Evolutionary conservation across 2,888 invertebrate genomes (phyloP), one percentile per base, ranked within the genome.

Genomic region (Tineola bisselliella): DNA sequence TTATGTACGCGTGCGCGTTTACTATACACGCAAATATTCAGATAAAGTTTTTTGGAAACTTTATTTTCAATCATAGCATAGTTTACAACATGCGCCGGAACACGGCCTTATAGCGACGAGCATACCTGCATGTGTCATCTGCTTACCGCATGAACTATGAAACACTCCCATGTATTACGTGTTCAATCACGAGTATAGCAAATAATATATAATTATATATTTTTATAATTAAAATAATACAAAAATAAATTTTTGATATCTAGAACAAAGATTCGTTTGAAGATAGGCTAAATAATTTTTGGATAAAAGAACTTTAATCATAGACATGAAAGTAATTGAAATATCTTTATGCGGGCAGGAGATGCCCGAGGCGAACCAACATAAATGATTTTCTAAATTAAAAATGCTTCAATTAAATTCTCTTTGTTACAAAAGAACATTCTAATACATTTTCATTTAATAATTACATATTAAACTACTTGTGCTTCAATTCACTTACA

Each of bases 1-100:
- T 8, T 54, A 17, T 19, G 19, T 54, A 54, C 54, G 54, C 54
- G n/a, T 54, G 54, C 54, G 54, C 54, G 19, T 54, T 12, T 25
- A 17, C 11, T 48, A 48, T 48, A 17, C 48, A 5, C 8, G 8
- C 13, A 8, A n/a, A 43, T 43, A 43, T 13, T 48, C 15, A 15
- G 15, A 48, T 38, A 38, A 38, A 38, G 38, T 25, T 25, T 38
- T 38, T 38, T 38, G 38, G 38, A 12, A 38, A 38, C 38, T n/a
- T 38, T 38, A 12, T 38, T 12, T 6, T 38, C 3, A 38, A 38
- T 38, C 38, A 38, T 38, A 38, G 38, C 31, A 31, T 10, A 5
- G 31, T 8, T n/a, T 3, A 2, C 10, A 25, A 25, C 38, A 10
- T 38, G 38, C 25, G 38, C 38, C 38, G 38, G 6, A 12, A n/a